These are phyloP conservation scores for Gymnodraco acuticeps DNA, from an alignment of 2,797 vertebrate genomes.

Conservation along the genomic window DNA sequence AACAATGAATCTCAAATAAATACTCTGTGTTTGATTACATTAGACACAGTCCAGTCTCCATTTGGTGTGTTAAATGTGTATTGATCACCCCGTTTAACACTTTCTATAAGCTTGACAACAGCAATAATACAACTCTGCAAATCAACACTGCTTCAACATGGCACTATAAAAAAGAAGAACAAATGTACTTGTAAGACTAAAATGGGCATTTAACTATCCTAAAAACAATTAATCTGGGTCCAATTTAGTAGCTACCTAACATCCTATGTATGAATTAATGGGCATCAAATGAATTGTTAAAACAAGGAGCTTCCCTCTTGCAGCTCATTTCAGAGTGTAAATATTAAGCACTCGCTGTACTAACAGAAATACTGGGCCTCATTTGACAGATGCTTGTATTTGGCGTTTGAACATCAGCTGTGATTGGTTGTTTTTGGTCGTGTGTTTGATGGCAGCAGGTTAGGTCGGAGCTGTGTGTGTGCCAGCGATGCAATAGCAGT, in stretches of 20 bases:
- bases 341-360: slow-evolving; percentile 51
- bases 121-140: slow-evolving; percentile 45
- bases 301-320: slow-evolving; percentile 46
- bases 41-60: slow-evolving; percentile 47
- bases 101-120: slow-evolving; percentile 33
- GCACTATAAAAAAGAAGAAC: slow-evolving; percentile 43
- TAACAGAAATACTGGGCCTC: slow-evolving; percentile 51
- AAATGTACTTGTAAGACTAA: slow-evolving; percentile 23
- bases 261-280: slow-evolving; percentile 56
- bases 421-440: slow-evolving; percentile 52
- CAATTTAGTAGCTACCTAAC: slow-evolving; percentile 39
- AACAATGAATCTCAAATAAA: slow-evolving; percentile 53
- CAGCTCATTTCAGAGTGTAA: slow-evolving; percentile 54
- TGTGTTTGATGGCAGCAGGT: slow-evolving; percentile 58
- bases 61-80: slow-evolving; percentile 67
- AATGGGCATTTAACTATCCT: slow-evolving; percentile 31
- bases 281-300: slow-evolving; percentile 60
- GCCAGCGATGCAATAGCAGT: slow-evolving; percentile 51
- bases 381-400: slow-evolving; percentile 49
- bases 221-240: slow-evolving; percentile 23
- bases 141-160: slow-evolving; percentile 52
- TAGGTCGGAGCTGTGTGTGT: slow-evolving; percentile 51
- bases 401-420: slow-evolving; percentile 47
- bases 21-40: slow-evolving; percentile 63
- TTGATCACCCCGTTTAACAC: slow-evolving; percentile 47